Evolutionary conservation across 2,797 vertebrate genomes (phyloP).

Genomic region (Ficedula albicollis): DNA sequence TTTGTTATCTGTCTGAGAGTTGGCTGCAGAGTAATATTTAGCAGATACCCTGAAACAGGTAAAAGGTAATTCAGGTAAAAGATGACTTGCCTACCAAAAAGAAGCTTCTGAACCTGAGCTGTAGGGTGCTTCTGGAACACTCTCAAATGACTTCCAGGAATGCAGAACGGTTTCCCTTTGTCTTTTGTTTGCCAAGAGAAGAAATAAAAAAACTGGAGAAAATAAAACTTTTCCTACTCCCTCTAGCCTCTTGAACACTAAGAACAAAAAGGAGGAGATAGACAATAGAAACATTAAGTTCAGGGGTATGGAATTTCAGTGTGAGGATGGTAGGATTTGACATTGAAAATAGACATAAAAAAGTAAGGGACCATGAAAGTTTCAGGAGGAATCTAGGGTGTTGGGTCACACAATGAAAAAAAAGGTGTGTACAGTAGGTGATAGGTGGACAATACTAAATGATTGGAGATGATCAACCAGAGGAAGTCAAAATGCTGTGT

Average conservation of each 20-base stretch:
- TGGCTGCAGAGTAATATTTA: neutral
- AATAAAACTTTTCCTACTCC: neutral
- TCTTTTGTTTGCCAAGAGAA: neutral
- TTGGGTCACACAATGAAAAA: neutral
- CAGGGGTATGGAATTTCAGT: neutral
- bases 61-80: neutral
- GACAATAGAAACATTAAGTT: neutral
- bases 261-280: neutral
- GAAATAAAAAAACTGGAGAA: neutral
- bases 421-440: neutral
- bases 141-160: neutral
- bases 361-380: neutral
- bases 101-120: neutral
- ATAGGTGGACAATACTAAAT: neutral
- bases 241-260: neutral
- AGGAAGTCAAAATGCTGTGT: neutral
- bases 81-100: neutral
- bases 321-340: neutral
- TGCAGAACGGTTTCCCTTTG: neutral
- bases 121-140: neutral
- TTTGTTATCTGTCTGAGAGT: neutral
- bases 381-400: neutral
- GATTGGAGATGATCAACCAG: neutral
- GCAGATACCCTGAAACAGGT: neutral
- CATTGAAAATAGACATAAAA: neutral